These are phyloP conservation scores for Meleagris gallopavo DNA, from an alignment of 2,113 vertebrate species.

Conservation along the genomic window DNA sequence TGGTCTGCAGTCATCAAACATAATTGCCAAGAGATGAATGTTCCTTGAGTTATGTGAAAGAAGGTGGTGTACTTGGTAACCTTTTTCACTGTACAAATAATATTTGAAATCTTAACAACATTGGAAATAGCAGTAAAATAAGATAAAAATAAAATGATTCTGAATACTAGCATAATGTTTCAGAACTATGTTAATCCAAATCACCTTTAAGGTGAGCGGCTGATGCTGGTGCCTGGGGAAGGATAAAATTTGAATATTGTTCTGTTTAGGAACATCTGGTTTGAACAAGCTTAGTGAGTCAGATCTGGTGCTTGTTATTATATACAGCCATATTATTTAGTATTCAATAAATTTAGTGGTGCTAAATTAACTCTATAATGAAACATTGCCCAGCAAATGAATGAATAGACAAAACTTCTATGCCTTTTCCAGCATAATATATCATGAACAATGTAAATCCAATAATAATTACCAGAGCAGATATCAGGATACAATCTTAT, in stretches of 20 bases:
- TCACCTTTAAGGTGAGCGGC: not conserved
- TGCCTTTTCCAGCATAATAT: not conserved
- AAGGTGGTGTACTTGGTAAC: not conserved
- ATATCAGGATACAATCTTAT: not conserved
- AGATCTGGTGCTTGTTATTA: not conserved
- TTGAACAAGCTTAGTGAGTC: not conserved
- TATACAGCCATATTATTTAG: not conserved
- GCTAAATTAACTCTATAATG: not conserved
- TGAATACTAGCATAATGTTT: not conserved
- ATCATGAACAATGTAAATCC: not conserved
- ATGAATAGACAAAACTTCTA: not conserved
- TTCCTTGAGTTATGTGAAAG: not conserved
- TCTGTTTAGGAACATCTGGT: not conserved
- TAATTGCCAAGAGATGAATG: not conserved
- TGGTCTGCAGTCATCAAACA: not conserved
- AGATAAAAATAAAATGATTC: not conserved
- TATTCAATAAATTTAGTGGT: not conserved
- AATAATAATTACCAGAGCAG: not conserved
- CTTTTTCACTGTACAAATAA: not conserved
- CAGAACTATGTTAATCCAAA: not conserved
- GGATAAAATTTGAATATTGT: not conserved
- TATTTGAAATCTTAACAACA: not conserved
- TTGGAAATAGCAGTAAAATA: not conserved
- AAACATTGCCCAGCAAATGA: not conserved
- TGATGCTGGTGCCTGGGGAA: not conserved